Base-by-base conservation (phyloP, 2,113 vertebrate genomes). In the Nycticebus coucang region DNA sequence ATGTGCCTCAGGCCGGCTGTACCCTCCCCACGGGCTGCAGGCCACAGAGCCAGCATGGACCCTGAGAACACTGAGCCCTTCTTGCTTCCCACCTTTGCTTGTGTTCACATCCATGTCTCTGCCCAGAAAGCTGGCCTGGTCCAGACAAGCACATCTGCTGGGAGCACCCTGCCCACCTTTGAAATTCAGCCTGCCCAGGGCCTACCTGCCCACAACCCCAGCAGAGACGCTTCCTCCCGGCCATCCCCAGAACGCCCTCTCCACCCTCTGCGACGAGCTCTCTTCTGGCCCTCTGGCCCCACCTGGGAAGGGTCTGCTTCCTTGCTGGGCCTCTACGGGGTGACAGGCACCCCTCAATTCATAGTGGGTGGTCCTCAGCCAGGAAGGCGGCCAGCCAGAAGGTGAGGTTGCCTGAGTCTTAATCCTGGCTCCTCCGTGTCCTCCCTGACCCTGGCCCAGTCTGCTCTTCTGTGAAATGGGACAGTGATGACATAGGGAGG, bases 321-420 rank as follows among this genome's bases (percentile, higher is more conserved):
- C 1, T 13, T 19, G 2, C 41, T 9, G 1, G 4, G 1, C 37
- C 9, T 18, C 15, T 10, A 50, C 7, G 7, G 45, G 4, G 45
- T 4, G 4, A 21, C n/a, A 33, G 64, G 45, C 0, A 2, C 1
- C 84, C 13, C 53, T 15, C 5, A 7, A 4, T 28, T 45, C 41
- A 2, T 6, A 28, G 57, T 0, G 2, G 15, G 13, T 0, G 19
- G 37, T 14, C 69, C 30, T 64, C 35, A 5, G 33, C 4, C 4
- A 9, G 66, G 14, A 2, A 41, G 55, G 18, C 0, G 35, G 26
- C 0, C 4, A 0, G 37, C 2, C 1, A 4, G n/a, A 26, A 10
- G 6, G 33, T 4, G 9, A 11, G 26, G 24, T 0, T 5, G 0
- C 21, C 57, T 10, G 64, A 4, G 28, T 11, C 68, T 69, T 64